These are phyloP conservation scores for Adrianichthys oophorus DNA, from an alignment of 2,797 vertebrate species.

Conservation along the genomic window DNA sequence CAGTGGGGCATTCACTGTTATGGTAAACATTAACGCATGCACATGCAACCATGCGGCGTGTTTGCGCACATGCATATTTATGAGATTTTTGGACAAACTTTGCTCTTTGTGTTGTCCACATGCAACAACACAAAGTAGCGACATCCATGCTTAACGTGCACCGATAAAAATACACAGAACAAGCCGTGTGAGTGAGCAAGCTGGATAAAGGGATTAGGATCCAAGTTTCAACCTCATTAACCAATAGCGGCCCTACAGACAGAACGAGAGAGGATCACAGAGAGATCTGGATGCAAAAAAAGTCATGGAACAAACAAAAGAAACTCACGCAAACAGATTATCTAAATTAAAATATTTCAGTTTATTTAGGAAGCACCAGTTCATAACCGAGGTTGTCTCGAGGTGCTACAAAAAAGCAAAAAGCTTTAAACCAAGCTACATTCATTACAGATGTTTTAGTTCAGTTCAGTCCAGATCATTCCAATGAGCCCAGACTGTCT, in stretches of 20 bases:
- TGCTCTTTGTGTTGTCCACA: constrained; percentile 16
- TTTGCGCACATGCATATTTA: constrained; percentile 41
- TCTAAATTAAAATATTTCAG: neutral
- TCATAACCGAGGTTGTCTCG: neutral
- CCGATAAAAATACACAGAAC: neutral
- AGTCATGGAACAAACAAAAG: neutral
- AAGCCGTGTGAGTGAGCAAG: constrained; percentile 35
- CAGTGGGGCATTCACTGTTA: constrained; percentile 24
- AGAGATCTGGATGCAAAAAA: neutral
- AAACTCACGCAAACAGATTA: neutral
- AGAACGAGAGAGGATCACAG: neutral
- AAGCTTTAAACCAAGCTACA: too few species aligned
- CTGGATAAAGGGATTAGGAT: constrained; percentile 53
- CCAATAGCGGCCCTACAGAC: constrained; percentile 36
- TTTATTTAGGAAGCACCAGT: neutral
- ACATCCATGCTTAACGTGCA: neutral
- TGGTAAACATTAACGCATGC: constrained; percentile 12
- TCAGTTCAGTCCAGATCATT: too few species aligned
- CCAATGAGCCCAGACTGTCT: too few species aligned
- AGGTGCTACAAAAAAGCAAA: too few species aligned
- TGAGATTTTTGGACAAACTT: constrained; percentile 17
- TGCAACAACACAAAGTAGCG: neutral
- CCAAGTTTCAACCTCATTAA: constrained; percentile 60
- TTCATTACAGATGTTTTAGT: too few species aligned
- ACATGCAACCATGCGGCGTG: neutral